These are phyloP conservation scores for Garra rufa DNA, from an alignment of 2,113 vertebrate species.

Conservation along the genomic window DNA sequence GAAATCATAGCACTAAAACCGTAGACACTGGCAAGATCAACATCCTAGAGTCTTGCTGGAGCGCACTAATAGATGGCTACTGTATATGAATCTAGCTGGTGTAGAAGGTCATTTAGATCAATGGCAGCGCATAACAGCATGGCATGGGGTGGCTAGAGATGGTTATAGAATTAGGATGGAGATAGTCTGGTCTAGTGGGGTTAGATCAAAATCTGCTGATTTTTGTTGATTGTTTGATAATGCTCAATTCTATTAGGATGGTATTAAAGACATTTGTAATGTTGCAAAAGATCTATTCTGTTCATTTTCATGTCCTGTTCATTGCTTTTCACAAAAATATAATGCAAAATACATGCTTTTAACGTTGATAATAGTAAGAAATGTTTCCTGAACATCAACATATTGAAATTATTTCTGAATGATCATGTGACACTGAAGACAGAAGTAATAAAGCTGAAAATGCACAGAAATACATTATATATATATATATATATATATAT, in stretches of 20 bases:
- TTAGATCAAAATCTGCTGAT: background rate
- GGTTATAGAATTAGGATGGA: constrained; percentile 15
- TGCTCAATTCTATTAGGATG: background rate
- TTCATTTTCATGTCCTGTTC: too few species aligned
- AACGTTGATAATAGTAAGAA: too few species aligned
- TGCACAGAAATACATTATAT: too few species aligned
- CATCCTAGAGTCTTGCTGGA: constrained; percentile 64
- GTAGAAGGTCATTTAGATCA: constrained; percentile 17
- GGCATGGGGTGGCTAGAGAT: constrained; percentile 15
- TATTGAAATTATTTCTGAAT: too few species aligned
- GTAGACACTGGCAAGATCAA: constrained; percentile 65
- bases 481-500: too few species aligned
- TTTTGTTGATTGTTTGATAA: background rate
- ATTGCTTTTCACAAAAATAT: too few species aligned
- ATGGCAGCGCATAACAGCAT: constrained; percentile 25
- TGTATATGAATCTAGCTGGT: background rate
- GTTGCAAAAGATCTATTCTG: too few species aligned
- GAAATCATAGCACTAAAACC: constrained; percentile 81
- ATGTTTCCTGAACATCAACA: too few species aligned
- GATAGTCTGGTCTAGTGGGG: constrained; percentile 18
- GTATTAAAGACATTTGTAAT: too few species aligned
- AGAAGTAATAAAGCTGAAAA: too few species aligned
- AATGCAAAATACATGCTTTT: too few species aligned
- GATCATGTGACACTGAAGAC: too few species aligned
- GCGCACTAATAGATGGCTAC: background rate